Evolutionary conservation across 2,113 vertebrate genomes (phyloP), one percentile per base, ranked within the genome.

Genomic region (Acrocephalus arundinaceus): DNA sequence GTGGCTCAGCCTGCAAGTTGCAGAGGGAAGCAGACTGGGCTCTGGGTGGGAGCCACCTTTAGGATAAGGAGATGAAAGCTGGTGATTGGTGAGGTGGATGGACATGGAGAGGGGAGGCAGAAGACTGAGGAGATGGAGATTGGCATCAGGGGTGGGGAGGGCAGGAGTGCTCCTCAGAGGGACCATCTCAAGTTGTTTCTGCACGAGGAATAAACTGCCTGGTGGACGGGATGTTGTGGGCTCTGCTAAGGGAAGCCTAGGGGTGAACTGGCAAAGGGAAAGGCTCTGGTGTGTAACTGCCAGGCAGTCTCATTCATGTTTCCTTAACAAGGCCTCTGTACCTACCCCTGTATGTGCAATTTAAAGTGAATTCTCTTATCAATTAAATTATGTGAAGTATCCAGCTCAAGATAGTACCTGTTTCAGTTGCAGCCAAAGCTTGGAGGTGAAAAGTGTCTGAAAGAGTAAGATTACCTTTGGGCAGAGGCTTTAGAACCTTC

Each of bases 311-410:
- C 45, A 45, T 1, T 3, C 33, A 28, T 7, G 28, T 22, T 82
- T 18, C 70, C 21, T 41, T 61, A 62, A n/a, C 7, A 28, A 54
- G 28, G 55, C 45, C 30, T 83, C 28, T 57, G 5, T 15, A 73
- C 24, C 9, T 15, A 71, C 27, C 9, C 16, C 22, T 0, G 0
- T 3, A 9, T 3, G 28, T 9, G 13, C n/a, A 87, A 39, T 25
- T 54, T 52, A 2, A 54, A 89, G 27, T 27, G 9, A 45, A 63
- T 62, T 86, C 11, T 61, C 51, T 43, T 39, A 8, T 27, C 58
- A 9, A 20, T 16, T 48, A 33, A 54, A 23, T 22, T 7, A 67
- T 1, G 4, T 14, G 0, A 70, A 49, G 18, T 11, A 57, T 13
- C 54, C n/a, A 28, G 22, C 46, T 76, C 35, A 75, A 45, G n/a